A percentile compares a stretch with the other conserved stretches of the same genome.
Conservation (phyloP, 2,797 vertebrate genomes). For the Arremon brunneinucha region DNA sequence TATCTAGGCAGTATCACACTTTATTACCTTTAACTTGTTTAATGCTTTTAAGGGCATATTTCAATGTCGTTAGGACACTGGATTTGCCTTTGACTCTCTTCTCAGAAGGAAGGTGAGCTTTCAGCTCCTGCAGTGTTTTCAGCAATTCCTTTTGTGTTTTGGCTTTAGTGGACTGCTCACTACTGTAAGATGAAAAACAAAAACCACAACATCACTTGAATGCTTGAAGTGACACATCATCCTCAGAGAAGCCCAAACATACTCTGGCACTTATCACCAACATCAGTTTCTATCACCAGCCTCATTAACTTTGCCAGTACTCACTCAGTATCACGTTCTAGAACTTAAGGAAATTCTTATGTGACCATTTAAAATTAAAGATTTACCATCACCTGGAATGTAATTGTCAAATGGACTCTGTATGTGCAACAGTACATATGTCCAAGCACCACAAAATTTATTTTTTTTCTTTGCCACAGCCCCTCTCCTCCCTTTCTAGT, state of each 20-base stretch:
- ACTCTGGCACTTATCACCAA: not conserved
- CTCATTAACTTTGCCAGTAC: not conserved
- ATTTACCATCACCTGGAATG: not conserved
- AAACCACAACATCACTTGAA: not conserved
- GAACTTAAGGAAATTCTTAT: not conserved
- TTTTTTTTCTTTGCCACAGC: not conserved
- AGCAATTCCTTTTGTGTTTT: constrained; percentile 90
- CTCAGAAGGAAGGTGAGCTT: constrained; percentile 85
- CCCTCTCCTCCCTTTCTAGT: constrained; percentile 1
- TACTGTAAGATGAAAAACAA: constrained; percentile 74
- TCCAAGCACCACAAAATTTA: not conserved
- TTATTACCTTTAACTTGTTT: constrained; percentile 92
- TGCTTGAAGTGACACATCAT: not conserved
- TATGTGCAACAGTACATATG: not conserved
- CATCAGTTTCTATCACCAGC: not conserved
- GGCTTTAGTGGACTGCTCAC: constrained; percentile 88
- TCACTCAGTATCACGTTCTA: not conserved
- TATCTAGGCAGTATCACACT: not conserved
- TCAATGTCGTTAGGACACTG: constrained; percentile 84
- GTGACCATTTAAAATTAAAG: not conserved
- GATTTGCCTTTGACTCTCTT: constrained; percentile 88
- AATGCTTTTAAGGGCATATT: constrained; percentile 91
- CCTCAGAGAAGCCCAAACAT: not conserved
- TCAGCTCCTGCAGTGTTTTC: constrained; percentile 89
- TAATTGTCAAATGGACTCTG: not conserved